Evolutionary conservation across 2,797 vertebrate genomes (phyloP).

Genomic region (Malacoraja senta): DNA sequence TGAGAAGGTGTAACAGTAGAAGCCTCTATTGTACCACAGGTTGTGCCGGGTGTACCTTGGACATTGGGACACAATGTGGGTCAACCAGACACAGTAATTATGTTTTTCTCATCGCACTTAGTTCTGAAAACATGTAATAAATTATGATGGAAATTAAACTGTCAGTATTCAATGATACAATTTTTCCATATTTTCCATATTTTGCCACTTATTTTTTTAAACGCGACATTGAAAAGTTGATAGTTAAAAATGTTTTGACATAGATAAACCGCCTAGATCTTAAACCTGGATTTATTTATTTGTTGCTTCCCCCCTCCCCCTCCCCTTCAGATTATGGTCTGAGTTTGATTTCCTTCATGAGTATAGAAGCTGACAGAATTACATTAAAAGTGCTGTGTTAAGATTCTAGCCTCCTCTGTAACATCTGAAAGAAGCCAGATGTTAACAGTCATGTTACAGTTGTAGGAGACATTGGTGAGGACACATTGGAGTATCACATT

Average conservation of each 20-base stretch:
- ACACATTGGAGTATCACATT: too few species aligned
- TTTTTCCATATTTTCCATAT: too few species aligned
- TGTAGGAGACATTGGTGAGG: too few species aligned
- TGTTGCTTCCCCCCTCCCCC: too few species aligned
- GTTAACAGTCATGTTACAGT: not conserved
- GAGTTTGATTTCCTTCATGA: not conserved
- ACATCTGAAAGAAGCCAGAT: slow-evolving; percentile 6
- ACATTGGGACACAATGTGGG: not conserved
- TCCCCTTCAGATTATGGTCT: not conserved
- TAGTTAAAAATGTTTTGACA: too few species aligned
- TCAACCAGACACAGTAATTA: not conserved
- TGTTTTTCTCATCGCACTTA: not conserved
- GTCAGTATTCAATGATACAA: too few species aligned
- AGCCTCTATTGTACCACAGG: not conserved
- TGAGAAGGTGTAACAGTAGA: too few species aligned
- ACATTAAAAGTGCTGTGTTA: not conserved
- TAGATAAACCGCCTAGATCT: too few species aligned
- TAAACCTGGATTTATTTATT: too few species aligned
- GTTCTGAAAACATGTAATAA: not conserved
- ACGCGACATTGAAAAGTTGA: too few species aligned
- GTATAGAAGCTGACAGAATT: not conserved
- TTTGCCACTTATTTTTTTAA: too few species aligned
- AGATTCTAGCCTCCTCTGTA: not conserved
- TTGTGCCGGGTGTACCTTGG: not conserved
- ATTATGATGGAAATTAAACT: not conserved